These are phyloP conservation scores for Dasyurus viverrinus DNA, from an alignment of 2,113 vertebrate species.

Conservation along the genomic window DNA sequence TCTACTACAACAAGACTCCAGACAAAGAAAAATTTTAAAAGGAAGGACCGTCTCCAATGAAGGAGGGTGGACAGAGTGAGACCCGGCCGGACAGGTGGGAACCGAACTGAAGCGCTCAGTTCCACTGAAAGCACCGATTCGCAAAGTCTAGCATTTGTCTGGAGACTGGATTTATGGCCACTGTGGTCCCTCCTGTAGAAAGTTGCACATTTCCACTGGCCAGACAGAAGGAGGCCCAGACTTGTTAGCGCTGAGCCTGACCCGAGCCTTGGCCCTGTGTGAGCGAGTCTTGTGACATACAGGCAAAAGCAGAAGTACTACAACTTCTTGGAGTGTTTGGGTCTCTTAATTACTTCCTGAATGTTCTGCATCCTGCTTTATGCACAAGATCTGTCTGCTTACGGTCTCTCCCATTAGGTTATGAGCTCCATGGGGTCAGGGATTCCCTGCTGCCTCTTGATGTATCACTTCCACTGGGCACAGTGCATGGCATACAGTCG, in stretches of 20 bases:
- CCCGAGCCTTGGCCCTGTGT: too few species aligned
- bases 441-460: background rate
- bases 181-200: background rate
- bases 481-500: background rate
- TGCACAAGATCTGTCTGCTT: too few species aligned
- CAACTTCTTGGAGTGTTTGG: background rate
- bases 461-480: background rate
- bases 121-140: constrained; percentile 38
- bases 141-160: constrained; percentile 32
- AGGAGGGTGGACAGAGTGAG: too few species aligned
- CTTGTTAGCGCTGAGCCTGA: background rate
- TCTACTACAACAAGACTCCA: background rate
- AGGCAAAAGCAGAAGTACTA: background rate
- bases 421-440: background rate
- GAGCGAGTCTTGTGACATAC: background rate
- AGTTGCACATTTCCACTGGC: constrained; percentile 1
- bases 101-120: constrained; percentile 21
- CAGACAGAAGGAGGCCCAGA: constrained; percentile 15
- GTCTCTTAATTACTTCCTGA: background rate
- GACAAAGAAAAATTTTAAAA: background rate
- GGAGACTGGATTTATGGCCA: constrained; percentile 40
- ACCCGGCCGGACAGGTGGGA: background rate
- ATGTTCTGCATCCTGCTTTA: too few species aligned
- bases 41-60: background rate
- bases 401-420: background rate